Base-by-base conservation (phyloP, 2,888 invertebrate genomes). In the Strigamia maritima region DNA sequence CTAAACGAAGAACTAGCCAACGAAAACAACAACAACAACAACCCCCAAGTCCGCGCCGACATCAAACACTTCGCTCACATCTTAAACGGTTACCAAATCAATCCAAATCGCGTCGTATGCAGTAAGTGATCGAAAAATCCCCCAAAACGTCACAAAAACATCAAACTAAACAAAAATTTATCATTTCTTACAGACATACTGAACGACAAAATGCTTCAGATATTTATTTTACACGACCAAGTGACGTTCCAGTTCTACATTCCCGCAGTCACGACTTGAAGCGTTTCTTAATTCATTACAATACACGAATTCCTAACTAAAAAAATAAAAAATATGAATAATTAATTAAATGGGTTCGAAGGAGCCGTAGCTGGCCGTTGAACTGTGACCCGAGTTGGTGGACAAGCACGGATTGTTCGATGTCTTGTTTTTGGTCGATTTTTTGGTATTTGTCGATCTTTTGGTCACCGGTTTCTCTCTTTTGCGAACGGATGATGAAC, bases 191-290 rank as follows among this genome's bases (percentile, higher is more conserved):
- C 85, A 86, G 93, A 93, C 84, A 91, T 95, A 80, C 89, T 93
- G 28, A 89, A 92, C 81, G 91, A 91, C 81, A 90, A 89, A 84
- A 88, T 93, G 83, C 90, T 94, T 0, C 92, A 94, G 84, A 86
- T 95, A 83, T 90, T 91, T 83, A 87, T 95, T 81, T 90, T 91
- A 82, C 90, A 92, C 80, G 92, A 92, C 79, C 91, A 92, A 85
- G 89, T 94, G 10, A 90, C 90, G 19, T 87, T 95, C 80, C 92
- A 94, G 86, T 94, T 93, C 85, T 93, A 93, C 86, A 89, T 95
- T 82, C 92, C 92, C 81, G 92, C 93, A 24, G 28, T 89, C 92
- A 60, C 60, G 19, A 24, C 24, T 31, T 49, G n/a, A n/a, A n/a
- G n/a, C n/a, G n/a, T n/a, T n/a, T n/a, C n/a, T n/a, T n/a, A n/a